Percentiles rank a stretch among this genome's conserved stretches.
Evolutionary conservation across 2,113 vertebrate genomes (phyloP).

Genomic region (Callopanchax toddi): DNA sequence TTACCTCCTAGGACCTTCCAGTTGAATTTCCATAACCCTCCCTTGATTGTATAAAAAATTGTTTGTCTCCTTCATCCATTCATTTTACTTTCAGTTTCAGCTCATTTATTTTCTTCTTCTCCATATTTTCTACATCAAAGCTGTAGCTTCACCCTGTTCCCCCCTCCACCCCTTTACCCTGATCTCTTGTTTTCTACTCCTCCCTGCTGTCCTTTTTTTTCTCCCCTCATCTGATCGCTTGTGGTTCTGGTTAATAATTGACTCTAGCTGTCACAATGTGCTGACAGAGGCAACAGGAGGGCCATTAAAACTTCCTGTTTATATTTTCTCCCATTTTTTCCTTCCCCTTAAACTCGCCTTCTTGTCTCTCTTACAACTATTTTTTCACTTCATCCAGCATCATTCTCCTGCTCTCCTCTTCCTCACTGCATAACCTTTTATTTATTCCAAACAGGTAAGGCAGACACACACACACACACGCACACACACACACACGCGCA

Average conservation of each 20-base stretch:
- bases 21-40: too few relatives aligned
- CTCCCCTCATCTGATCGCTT: conserved; percentile 32
- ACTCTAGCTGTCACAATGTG: conserved; percentile 67
- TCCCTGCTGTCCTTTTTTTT: conserved; percentile 16
- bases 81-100: neutral
- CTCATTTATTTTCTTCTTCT: conserved; percentile 6
- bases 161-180: conserved; percentile 16
- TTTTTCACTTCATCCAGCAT: conserved; percentile 27
- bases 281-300: conserved; percentile 72
- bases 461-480: too few relatives aligned
- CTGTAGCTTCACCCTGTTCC: too few relatives aligned
- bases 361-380: conserved; percentile 7
- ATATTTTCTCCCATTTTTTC: conserved; percentile 34
- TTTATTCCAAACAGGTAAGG: conserved; percentile 12
- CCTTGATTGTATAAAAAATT: too few relatives aligned
- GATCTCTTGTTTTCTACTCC: conserved; percentile 34
- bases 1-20: too few relatives aligned
- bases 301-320: conserved; percentile 68
- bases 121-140: neutral
- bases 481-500: too few relatives aligned
- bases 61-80: too few relatives aligned
- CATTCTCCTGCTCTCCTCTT: conserved; percentile 12
- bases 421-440: conserved; percentile 16
- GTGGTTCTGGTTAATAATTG: conserved; percentile 71
- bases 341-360: conserved; percentile 39